phyloP scores from a whole-genome alignment of 2,888 invertebrate species.

The Andrena flavipes region DNA sequence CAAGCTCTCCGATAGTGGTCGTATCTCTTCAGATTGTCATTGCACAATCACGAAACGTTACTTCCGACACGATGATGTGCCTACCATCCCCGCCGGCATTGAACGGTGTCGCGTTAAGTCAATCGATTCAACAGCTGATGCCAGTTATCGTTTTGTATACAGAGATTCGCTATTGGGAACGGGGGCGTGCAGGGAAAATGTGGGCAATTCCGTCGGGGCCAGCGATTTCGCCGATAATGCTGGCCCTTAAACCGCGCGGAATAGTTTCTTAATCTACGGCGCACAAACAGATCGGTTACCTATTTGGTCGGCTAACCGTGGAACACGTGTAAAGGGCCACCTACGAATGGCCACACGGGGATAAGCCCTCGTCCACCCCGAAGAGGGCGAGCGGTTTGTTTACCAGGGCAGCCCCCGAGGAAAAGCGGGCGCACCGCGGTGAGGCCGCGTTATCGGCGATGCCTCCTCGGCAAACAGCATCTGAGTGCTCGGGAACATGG shows the following conservation, averaged over 20 bases:
- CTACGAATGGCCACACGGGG: slow-evolving; percentile 44
- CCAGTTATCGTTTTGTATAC: background rate
- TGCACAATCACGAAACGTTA: background rate
- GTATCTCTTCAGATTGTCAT: background rate
- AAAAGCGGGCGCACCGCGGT: slow-evolving; percentile 35
- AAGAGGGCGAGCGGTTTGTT: slow-evolving; percentile 57
- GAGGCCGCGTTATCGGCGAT: slow-evolving; percentile 55
- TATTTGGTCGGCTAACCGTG: slow-evolving; percentile 57
- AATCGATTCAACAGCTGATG: background rate
- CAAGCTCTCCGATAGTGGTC: background rate
- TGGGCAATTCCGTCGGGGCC: background rate
- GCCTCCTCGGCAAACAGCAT: slow-evolving; percentile 49
- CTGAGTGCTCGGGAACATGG: slow-evolving; percentile 30
- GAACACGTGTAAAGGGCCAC: slow-evolving; percentile 73
- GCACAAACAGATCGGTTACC: slow-evolving; percentile 76
- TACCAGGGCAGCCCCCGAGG: slow-evolving; percentile 52
- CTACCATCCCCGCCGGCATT: background rate
- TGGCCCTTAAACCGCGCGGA: slow-evolving; percentile 11
- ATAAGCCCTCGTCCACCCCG: slow-evolving; percentile 45
- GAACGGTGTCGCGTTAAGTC: background rate
- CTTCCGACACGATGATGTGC: background rate
- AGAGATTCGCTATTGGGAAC: background rate
- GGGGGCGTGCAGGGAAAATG: background rate
- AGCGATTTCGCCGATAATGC: slow-evolving; percentile 8
- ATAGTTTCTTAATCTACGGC: slow-evolving; percentile 69